phyloP scores from a whole-genome alignment of 2,113 vertebrate species.

The Microcebus griseorufus region DNA sequence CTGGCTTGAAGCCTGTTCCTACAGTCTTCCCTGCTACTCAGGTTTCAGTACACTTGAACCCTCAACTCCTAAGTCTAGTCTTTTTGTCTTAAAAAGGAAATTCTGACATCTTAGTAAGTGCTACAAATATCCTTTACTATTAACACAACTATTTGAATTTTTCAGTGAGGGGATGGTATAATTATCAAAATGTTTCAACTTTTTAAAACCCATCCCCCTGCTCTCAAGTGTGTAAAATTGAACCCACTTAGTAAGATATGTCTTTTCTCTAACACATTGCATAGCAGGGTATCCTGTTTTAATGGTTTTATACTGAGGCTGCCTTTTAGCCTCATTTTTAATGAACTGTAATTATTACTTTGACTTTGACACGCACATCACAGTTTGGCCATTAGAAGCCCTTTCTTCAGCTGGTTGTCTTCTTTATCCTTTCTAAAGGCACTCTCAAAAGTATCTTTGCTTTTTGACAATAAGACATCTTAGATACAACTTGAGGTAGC shows the following conservation, averaged over 20 bases:
- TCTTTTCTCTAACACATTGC: background rate
- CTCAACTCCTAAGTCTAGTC: background rate
- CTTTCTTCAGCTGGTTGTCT: background rate
- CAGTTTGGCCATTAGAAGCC: background rate
- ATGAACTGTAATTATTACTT: background rate
- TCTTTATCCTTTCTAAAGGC: background rate
- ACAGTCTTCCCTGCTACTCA: background rate
- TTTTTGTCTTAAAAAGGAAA: background rate
- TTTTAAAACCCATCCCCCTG: no score
- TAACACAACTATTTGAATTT: background rate
- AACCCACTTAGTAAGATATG: background rate
- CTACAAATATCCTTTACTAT: background rate
- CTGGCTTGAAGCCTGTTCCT: background rate
- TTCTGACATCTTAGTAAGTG: background rate
- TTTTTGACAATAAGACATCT: background rate
- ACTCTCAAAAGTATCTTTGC: background rate
- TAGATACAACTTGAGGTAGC: background rate
- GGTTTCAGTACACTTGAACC: background rate
- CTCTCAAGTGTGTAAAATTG: background rate
- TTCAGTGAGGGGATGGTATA: background rate
- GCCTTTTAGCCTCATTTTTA: background rate
- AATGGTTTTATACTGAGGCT: background rate
- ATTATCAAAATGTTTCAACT: background rate
- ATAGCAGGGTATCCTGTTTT: background rate
- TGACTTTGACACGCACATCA: background rate